These are phyloP conservation scores for Aleiodes alternator DNA, from an alignment of 2,888 invertebrate genomes.

Conservation along the genomic window DNA sequence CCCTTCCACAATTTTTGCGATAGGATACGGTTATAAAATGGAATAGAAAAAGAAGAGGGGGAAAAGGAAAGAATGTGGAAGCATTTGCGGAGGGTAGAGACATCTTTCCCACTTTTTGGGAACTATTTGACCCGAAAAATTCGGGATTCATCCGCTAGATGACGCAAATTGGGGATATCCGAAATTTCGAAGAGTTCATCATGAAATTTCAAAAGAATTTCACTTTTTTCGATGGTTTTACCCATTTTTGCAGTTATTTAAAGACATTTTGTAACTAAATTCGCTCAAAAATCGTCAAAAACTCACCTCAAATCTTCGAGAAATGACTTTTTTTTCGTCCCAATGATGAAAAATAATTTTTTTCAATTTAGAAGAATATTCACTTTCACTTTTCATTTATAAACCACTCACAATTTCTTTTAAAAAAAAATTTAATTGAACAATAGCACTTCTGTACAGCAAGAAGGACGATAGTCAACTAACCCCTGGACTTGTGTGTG, in stretches of 20 bases:
- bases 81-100: not conserved
- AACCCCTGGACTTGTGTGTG: conserved; percentile 65
- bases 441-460: conserved; percentile 60
- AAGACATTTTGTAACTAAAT: not conserved
- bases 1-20: conserved; percentile 2
- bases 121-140: conserved; percentile 35
- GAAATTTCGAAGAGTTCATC: not conserved
- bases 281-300: not conserved
- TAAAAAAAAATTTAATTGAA: conserved; percentile 13
- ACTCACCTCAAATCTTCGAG: no score
- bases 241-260: not conserved
- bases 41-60: not conserved
- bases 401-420: conserved; percentile 29
- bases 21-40: not conserved
- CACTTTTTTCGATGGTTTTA: not conserved
- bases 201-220: not conserved
- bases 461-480: conserved; percentile 66
- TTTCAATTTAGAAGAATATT: conserved; percentile 22
- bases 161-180: conserved; percentile 44
- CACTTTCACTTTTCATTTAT: conserved; percentile 38
- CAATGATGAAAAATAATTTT: conserved; percentile 31
- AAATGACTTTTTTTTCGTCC: not conserved
- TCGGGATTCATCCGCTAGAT: conserved; percentile 12
- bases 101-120: conserved; percentile 47
- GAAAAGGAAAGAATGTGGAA: conserved; percentile 29